Evolutionary conservation across 2,113 vertebrate species (phyloP).

Genomic region (Meriones unguiculatus): DNA sequence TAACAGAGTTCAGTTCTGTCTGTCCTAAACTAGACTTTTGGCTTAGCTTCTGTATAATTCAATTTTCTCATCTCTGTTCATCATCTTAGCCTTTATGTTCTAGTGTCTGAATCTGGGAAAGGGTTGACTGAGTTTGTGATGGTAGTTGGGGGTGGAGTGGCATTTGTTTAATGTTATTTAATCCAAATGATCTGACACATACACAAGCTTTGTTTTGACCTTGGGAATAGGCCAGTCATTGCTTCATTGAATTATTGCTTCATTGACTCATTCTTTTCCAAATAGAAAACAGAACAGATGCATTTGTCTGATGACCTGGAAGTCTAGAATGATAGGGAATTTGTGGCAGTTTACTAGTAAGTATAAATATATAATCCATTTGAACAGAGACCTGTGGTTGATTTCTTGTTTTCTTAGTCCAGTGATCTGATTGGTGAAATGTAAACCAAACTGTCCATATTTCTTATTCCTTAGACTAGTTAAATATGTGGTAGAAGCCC

Average conservation of each 20-base stretch:
- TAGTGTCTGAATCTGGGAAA: neutral
- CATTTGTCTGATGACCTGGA: accelerated
- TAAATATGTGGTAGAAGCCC: neutral
- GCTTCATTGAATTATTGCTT: slow-evolving; percentile 66
- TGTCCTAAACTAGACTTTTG: neutral
- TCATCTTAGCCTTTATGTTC: neutral
- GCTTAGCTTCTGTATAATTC: neutral
- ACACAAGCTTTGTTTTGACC: slow-evolving; percentile 29
- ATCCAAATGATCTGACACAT: slow-evolving; percentile 3
- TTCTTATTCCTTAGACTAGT: neutral
- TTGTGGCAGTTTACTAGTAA: slow-evolving; percentile 66
- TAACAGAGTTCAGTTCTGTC: neutral
- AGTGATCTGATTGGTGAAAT: neutral
- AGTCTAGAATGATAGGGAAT: slow-evolving; percentile 57
- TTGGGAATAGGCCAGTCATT: slow-evolving; percentile 47
- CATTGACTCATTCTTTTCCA: slow-evolving; percentile 61
- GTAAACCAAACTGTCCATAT: neutral
- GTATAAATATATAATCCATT: neutral
- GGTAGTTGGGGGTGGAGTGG: neutral
- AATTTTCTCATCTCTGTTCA: neutral
- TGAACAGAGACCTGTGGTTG: neutral
- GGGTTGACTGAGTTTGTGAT: slow-evolving; percentile 11
- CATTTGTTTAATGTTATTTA: slow-evolving; percentile 54
- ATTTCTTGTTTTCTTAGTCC: neutral
- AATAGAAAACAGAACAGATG: slow-evolving; percentile 18